Percentiles rank a stretch among this genome's conserved stretches.
Conservation (phyloP, 2,113 vertebrate genomes). For the Microcebus lehilahytsara region DNA sequence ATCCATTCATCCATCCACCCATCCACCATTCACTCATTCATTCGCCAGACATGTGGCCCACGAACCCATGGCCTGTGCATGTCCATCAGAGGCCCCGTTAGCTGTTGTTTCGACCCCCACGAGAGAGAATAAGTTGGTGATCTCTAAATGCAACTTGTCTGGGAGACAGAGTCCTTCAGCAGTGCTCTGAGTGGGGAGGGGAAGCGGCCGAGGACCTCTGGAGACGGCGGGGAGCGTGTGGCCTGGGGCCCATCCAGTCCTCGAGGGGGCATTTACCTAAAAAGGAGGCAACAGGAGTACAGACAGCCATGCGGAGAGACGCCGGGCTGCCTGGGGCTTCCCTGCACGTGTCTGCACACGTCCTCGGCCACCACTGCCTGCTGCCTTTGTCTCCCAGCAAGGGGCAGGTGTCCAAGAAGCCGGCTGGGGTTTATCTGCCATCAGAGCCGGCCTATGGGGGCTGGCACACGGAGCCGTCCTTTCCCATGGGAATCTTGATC, state of each 20-base stretch:
- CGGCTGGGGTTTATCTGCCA: neutral
- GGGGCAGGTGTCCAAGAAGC: neutral
- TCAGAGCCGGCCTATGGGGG: neutral
- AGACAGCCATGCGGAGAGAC: neutral
- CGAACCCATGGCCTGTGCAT: rapidly evolving
- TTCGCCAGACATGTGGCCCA: neutral
- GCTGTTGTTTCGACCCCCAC: neutral
- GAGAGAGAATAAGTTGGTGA: neutral
- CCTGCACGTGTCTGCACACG: neutral
- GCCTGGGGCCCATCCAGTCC: neutral
- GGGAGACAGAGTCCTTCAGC: neutral
- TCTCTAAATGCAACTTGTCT: neutral
- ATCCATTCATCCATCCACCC: neutral
- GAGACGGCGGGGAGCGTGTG: rapidly evolving
- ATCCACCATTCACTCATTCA: neutral
- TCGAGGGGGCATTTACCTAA: neutral
- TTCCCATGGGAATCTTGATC: neutral
- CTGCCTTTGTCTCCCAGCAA: neutral
- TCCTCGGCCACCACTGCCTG: rapidly evolving
- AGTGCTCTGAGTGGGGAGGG: neutral
- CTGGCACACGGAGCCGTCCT: neutral
- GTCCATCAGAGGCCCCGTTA: neutral
- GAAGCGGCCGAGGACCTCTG: neutral
- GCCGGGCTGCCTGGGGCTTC: neutral
- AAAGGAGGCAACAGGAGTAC: neutral